Evolutionary conservation across 2,797 vertebrate species (phyloP).

Genomic region (Mastacembelus armatus): DNA sequence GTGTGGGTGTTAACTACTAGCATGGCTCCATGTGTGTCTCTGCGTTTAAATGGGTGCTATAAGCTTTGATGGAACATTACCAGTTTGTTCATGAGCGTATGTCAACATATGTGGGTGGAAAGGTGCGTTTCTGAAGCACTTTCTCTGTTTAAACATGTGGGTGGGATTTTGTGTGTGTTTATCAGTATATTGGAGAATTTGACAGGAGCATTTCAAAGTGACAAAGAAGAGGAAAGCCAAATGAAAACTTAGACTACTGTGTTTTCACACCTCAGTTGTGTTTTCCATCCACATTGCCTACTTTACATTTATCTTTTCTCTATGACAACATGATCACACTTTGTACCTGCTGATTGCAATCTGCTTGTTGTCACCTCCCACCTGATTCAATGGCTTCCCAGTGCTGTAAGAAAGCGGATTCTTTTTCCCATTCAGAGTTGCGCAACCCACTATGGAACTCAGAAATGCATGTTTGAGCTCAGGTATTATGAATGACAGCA

Average conservation of each 20-base stretch:
- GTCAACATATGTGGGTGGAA: conserved; percentile 82
- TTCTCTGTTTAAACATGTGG: conserved; percentile 77
- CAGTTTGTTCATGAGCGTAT: conserved; percentile 74
- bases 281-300: not conserved
- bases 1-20: conserved; percentile 68
- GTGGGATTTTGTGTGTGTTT: conserved; percentile 75
- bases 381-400: conserved; percentile 17
- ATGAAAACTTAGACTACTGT: conserved; percentile 26
- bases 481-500: not conserved
- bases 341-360: conserved; percentile 27
- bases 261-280: not conserved
- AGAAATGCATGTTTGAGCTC: not conserved
- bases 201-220: conserved; percentile 54
- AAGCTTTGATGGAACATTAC: conserved; percentile 81
- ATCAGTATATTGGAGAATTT: conserved; percentile 67
- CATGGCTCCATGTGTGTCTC: conserved; percentile 54
- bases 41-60: conserved; percentile 69
- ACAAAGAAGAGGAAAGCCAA: conserved; percentile 63
- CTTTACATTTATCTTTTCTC: conserved; percentile 26
- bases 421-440: not conserved
- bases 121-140: conserved; percentile 78
- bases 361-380: conserved; percentile 31
- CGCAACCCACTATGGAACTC: not conserved
- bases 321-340: conserved; percentile 17
- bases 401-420: not conserved